A percentile compares a stretch with the other conserved stretches of the same genome.
phyloP scores from a whole-genome alignment of 2,797 vertebrate genomes.

The Geotrypetes seraphini region DNA sequence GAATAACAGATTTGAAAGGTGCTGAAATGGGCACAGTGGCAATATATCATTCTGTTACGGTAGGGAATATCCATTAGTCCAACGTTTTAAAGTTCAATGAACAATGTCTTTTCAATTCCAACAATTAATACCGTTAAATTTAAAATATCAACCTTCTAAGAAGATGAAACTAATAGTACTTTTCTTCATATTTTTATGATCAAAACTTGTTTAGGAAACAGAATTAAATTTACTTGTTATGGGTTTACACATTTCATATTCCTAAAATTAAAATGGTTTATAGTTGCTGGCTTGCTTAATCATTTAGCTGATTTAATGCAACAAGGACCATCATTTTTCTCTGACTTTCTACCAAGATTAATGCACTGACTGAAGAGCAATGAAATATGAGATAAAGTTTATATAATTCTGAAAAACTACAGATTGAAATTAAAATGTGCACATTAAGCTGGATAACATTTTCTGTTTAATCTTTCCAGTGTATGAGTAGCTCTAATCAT shows the following conservation, averaged over 20 bases:
- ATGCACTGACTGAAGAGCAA: slow-evolving; percentile 46
- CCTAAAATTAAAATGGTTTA: slow-evolving; percentile 41
- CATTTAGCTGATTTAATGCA: slow-evolving; percentile 51
- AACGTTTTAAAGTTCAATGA: slow-evolving; percentile 33
- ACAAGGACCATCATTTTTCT: slow-evolving; percentile 34
- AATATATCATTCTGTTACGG: slow-evolving; percentile 49
- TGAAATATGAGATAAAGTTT: slow-evolving; percentile 40
- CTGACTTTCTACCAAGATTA: slow-evolving; percentile 34
- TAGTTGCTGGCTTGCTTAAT: slow-evolving; percentile 40
- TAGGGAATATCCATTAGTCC: slow-evolving; percentile 37
- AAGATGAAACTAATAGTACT: slow-evolving; percentile 44
- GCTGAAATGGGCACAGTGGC: slow-evolving; percentile 37
- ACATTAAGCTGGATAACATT: too few relatives aligned
- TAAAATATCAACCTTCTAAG: too few relatives aligned
- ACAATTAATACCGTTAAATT: slow-evolving; percentile 47
- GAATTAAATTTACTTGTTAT: slow-evolving; percentile 36
- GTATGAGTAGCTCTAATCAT: too few relatives aligned
- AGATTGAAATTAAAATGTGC: too few relatives aligned
- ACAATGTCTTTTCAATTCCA: slow-evolving; percentile 36
- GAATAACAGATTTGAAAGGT: slow-evolving; percentile 48
- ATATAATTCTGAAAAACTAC: slow-evolving; percentile 33
- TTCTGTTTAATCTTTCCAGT: too few relatives aligned
- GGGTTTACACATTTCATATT: slow-evolving; percentile 36
- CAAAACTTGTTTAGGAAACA: slow-evolving; percentile 42
- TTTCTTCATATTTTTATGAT: slow-evolving; percentile 29